These are phyloP conservation scores for Drosophila equinoxialis DNA, from an alignment of 1,140 invertebrate genomes.

Conservation along the genomic window DNA sequence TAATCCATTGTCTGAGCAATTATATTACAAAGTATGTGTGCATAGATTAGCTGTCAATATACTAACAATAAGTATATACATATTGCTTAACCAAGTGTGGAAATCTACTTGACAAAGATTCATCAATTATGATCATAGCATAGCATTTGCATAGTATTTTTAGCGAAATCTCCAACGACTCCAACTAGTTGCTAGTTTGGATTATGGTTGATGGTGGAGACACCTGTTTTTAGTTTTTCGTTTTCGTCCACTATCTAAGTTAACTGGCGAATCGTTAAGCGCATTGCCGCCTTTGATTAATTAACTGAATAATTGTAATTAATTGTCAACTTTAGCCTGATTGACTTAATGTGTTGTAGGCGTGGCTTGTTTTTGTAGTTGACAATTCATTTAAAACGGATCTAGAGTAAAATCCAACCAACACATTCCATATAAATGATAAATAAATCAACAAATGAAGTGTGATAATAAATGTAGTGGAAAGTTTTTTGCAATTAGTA, in stretches of 20 bases:
- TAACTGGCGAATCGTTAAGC: slow-evolving; percentile 1
- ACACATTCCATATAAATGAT: neutral
- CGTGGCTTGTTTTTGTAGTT: slow-evolving; percentile 5
- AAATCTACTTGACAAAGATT: slow-evolving; percentile 13
- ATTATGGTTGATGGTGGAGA: neutral
- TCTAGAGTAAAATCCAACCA: neutral
- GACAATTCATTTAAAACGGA: slow-evolving; percentile 16
- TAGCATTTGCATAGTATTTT: slow-evolving; percentile 44
- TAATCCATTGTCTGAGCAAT: slow-evolving; percentile 11
- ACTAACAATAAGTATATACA: neutral
- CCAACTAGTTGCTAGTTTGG: neutral
- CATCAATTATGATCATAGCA: slow-evolving; percentile 15
- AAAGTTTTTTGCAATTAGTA: no score
- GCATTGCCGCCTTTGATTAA: slow-evolving; percentile 15
- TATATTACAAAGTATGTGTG: slow-evolving; percentile 10
- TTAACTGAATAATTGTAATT: slow-evolving; percentile 13
- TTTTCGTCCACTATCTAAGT: neutral
- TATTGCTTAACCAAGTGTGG: neutral
- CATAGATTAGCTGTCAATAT: slow-evolving; percentile 4
- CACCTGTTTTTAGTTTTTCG: slow-evolving; percentile 38
- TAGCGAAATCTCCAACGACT: slow-evolving; percentile 29
- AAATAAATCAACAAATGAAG: neutral
- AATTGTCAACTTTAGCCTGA: slow-evolving; percentile 7
- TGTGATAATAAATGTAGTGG: no score
- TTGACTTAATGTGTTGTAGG: slow-evolving; percentile 15